Conservation (phyloP, 2,888 invertebrate species). For the Machimus rusticus region DNA sequence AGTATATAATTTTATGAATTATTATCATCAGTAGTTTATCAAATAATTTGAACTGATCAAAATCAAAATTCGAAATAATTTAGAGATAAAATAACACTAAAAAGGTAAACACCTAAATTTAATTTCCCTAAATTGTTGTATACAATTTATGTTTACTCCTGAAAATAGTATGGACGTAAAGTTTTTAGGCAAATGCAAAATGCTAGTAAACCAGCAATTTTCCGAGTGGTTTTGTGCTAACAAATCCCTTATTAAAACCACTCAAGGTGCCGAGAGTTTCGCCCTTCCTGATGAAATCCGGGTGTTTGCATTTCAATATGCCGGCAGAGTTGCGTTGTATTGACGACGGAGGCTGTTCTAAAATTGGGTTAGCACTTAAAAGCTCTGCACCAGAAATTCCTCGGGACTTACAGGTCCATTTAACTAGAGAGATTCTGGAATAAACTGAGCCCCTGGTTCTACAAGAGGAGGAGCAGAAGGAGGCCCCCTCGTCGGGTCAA, state of each 20-base stretch:
- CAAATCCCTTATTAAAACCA: not conserved
- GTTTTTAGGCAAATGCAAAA: not conserved
- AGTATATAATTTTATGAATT: not conserved
- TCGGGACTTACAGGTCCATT: not conserved
- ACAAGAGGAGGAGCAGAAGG: not conserved
- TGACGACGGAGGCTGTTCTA: not conserved
- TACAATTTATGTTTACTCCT: not conserved
- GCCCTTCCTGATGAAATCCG: not conserved
- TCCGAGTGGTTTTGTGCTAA: not conserved
- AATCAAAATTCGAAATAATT: not conserved
- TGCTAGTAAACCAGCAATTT: not conserved
- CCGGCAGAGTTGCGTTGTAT: not conserved
- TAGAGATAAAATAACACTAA: not conserved
- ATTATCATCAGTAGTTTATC: not conserved
- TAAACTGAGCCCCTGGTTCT: not conserved
- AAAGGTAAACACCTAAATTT: not conserved
- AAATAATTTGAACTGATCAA: too few relatives aligned
- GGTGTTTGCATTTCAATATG: not conserved
- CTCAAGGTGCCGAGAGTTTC: not conserved
- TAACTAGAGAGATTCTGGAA: not conserved
- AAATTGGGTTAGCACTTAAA: constrained; percentile 2
- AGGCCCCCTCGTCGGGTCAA: not conserved
- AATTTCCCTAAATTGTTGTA: not conserved
- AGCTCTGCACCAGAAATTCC: not conserved
- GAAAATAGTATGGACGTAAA: not conserved